Conservation (phyloP, 2,888 invertebrate genomes). For the Gymnoscelis rufifasciata region DNA sequence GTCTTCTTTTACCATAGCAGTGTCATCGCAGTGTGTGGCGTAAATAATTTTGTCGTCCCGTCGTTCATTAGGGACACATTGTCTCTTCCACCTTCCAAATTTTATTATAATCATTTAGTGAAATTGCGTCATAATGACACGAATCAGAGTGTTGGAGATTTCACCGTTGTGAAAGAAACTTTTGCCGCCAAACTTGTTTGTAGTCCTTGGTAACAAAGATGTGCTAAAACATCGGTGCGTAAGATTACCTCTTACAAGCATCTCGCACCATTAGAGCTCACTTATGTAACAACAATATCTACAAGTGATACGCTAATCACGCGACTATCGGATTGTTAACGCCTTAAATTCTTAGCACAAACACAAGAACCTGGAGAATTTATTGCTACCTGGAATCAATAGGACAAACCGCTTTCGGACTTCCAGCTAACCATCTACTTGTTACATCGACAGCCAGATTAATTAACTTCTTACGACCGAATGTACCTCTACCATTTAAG, state of each 20-base stretch:
- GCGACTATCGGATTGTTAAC: conserved; percentile 60
- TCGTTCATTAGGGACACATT: conserved; percentile 67
- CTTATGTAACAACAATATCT: conserved; percentile 65
- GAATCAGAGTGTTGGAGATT: conserved; percentile 38
- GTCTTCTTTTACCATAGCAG: conserved; percentile 64
- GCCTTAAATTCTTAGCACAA: conserved; percentile 68
- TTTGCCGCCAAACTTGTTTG: conserved; percentile 32
- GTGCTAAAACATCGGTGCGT: conserved; percentile 60
- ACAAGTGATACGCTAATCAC: conserved; percentile 68
- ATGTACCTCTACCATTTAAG: conserved; percentile 60
- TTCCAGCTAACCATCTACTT: conserved; percentile 61
- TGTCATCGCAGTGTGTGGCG: conserved; percentile 62
- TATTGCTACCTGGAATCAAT: conserved; percentile 66
- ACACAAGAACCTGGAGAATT: conserved; percentile 54
- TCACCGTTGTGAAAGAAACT: conserved; percentile 28
- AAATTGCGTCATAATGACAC: conserved; percentile 48
- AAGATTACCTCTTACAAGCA: conserved; percentile 52
- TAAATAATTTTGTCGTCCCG: conserved; percentile 71
- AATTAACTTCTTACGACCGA: conserved; percentile 68
- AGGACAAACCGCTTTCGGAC: conserved; percentile 63
- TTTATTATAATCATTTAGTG: conserved; percentile 58
- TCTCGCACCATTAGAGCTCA: conserved; percentile 54
- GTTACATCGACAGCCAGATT: conserved; percentile 64
- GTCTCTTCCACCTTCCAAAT: conserved; percentile 61
- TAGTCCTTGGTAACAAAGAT: conserved; percentile 52